Percentiles rank a stretch among this genome's conserved stretches.
Conservation (phyloP, 2,888 invertebrate species). For the Hemicrepidius hirtus region DNA sequence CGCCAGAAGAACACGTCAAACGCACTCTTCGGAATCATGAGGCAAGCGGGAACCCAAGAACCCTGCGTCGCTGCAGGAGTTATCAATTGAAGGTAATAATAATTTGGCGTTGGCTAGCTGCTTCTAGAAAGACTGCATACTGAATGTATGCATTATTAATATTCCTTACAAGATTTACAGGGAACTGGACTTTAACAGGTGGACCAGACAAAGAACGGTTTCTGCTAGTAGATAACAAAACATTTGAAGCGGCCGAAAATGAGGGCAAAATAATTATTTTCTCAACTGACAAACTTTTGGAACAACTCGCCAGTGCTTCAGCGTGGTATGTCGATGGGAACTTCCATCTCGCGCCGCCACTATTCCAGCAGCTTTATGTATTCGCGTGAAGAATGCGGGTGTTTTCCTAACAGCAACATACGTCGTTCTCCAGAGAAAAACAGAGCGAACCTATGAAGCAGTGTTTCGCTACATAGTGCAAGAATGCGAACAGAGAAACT, state of each 20-base stretch:
- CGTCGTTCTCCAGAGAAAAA: background rate
- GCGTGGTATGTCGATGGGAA: constrained; percentile 14
- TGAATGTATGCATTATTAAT: constrained; percentile 1
- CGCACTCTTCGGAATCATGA: constrained; percentile 1
- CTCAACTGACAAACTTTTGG: background rate
- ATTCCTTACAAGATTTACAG: constrained; percentile 6
- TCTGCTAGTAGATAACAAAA: constrained; percentile 12
- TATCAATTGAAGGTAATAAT: constrained; percentile 9
- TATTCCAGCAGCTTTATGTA: constrained; percentile 13
- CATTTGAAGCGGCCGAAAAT: constrained; percentile 1
- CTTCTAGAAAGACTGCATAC: constrained; percentile 6
- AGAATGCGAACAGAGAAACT: background rate
- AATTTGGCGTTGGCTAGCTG: background rate
- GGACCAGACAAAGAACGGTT: background rate
- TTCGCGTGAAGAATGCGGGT: background rate
- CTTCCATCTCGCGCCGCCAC: constrained; percentile 9
- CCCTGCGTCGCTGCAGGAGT: background rate
- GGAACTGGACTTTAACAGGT: constrained; percentile 3
- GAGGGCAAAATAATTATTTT: constrained; percentile 2
- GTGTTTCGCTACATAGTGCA: background rate
- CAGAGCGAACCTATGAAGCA: background rate
- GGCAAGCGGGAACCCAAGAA: background rate
- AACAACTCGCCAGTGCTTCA: constrained; percentile 8
- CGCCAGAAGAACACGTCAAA: constrained; percentile 4
- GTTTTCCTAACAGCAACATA: constrained; percentile 4